phyloP scores from a whole-genome alignment of 2,113 vertebrate species.

The Carollia perspicillata region DNA sequence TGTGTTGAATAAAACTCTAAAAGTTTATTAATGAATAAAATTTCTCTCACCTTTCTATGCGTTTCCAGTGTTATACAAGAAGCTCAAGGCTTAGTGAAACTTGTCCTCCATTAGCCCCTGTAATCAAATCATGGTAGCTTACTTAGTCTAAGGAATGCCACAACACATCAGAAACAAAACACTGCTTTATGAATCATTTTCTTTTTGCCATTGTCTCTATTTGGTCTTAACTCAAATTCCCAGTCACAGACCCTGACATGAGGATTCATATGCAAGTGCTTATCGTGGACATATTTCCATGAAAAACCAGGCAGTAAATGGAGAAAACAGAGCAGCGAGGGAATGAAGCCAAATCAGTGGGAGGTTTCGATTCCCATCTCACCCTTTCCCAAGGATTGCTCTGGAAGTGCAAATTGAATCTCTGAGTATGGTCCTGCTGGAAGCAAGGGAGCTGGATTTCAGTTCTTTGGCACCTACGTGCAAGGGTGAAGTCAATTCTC shows the following conservation, averaged over 20 bases:
- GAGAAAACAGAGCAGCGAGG: neutral
- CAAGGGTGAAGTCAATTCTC: neutral
- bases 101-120: neutral
- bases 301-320: neutral
- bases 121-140: neutral
- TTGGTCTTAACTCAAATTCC: neutral
- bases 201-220: neutral
- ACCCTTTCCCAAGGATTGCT: neutral
- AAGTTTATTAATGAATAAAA: slow-evolving; percentile 14
- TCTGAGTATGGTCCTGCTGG: neutral
- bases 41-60: neutral
- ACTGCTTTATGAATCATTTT: neutral
- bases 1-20: neutral
- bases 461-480: neutral
- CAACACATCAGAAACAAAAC: neutral
- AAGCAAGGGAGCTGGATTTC: neutral
- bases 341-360: neutral
- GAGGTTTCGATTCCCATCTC: neutral
- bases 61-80: neutral
- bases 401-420: too few species aligned
- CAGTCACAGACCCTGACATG: neutral
- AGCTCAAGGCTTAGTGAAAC: neutral
- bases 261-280: neutral
- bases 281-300: neutral
- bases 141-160: neutral